These are phyloP conservation scores for Callinectes sapidus DNA, from an alignment of 2,888 invertebrate genomes.

Conservation along the genomic window DNA sequence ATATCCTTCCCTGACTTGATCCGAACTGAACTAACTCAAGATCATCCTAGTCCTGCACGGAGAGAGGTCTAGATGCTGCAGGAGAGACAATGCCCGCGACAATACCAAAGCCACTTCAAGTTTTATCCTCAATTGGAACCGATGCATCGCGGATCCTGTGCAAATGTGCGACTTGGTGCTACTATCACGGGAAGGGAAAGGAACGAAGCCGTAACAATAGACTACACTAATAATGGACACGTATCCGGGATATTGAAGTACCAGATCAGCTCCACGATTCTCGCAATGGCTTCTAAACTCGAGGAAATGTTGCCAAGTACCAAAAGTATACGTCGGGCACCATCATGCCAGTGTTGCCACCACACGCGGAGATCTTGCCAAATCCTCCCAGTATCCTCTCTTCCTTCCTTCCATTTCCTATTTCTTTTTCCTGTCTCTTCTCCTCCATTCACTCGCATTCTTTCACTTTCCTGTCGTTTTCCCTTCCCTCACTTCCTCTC, in stretches of 20 bases:
- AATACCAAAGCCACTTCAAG: not conserved
- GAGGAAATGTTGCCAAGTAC: not conserved
- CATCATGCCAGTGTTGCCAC: not conserved
- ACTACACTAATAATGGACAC: not conserved
- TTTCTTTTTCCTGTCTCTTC: conserved; percentile 1
- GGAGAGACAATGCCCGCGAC: not conserved
- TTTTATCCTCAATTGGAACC: not conserved
- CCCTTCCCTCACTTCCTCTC: not conserved
- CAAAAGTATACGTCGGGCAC: not conserved
- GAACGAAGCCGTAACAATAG: not conserved
- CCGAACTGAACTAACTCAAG: too few species aligned
- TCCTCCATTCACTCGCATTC: conserved; percentile 22
- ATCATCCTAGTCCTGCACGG: too few species aligned
- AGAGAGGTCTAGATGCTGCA: not conserved
- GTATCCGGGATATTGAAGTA: not conserved
- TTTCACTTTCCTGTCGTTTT: not conserved
- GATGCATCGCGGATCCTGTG: not conserved
- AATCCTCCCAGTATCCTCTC: not conserved
- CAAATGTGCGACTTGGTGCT: not conserved
- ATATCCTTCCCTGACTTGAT: too few species aligned
- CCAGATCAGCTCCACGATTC: not conserved
- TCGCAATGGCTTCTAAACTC: not conserved
- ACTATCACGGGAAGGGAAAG: not conserved
- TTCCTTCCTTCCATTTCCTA: not conserved
- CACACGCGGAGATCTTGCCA: not conserved